phyloP scores from a whole-genome alignment of 2,888 invertebrate genomes.

The Electrophaes corylata region DNA sequence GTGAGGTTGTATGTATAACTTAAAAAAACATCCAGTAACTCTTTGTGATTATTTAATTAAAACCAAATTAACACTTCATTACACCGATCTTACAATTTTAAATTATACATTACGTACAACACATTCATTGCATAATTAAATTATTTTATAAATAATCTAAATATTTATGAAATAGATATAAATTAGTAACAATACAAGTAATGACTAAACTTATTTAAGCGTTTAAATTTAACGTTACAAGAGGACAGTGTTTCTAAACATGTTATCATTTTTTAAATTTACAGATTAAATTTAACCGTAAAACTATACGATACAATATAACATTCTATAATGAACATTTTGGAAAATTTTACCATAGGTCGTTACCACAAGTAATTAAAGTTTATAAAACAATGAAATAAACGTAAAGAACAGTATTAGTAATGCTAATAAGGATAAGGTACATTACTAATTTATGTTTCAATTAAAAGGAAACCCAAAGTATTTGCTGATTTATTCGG shows the following conservation, averaged over 20 bases:
- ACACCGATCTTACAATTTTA: conserved; percentile 69
- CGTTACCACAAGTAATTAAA: too few relatives aligned
- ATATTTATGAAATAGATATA: conserved; percentile 31
- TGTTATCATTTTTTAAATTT: not conserved
- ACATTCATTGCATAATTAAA: conserved; percentile 62
- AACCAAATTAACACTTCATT: conserved; percentile 75
- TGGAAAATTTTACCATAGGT: too few relatives aligned
- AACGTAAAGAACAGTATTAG: too few relatives aligned
- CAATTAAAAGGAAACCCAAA: too few relatives aligned
- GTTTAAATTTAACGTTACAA: conserved; percentile 1
- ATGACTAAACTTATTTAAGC: conserved; percentile 30
- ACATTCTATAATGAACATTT: too few relatives aligned
- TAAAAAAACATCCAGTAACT: conserved; percentile 49
- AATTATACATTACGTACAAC: conserved; percentile 61
- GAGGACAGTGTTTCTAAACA: not conserved
- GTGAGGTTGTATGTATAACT: too few relatives aligned
- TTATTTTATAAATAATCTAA: conserved; percentile 38
- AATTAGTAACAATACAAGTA: conserved; percentile 40
- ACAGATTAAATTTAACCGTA: not conserved
- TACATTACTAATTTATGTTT: too few relatives aligned
- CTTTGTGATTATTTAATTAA: conserved; percentile 65
- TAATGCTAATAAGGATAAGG: too few relatives aligned
- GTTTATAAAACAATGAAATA: too few relatives aligned
- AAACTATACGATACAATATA: too few relatives aligned
- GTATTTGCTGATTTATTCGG: too few relatives aligned